phyloP scores from a whole-genome alignment of 1,140 invertebrate genomes.

The Lineus longissimus region DNA sequence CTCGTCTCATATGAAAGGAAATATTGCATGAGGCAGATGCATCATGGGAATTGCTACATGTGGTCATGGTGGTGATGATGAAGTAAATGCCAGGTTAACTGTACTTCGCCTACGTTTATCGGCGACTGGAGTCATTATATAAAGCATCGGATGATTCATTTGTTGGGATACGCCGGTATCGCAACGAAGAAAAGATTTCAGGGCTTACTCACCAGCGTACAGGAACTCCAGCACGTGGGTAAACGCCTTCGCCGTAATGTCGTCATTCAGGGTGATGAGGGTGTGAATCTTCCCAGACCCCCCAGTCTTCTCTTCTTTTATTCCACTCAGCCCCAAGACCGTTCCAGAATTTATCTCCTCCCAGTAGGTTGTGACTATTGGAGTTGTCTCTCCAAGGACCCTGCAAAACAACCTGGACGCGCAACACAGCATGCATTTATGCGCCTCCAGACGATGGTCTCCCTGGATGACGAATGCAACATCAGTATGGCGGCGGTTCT shows the following conservation, averaged over 20 bases:
- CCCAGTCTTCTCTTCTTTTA: constrained; percentile 16
- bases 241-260: constrained; percentile 36
- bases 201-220: constrained; percentile 33
- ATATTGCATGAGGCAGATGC: no score
- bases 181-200: no score
- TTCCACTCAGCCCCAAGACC: constrained; percentile 30
- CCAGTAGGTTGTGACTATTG: constrained; percentile 24
- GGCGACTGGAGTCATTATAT: no score
- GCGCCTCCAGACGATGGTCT: constrained; percentile 29
- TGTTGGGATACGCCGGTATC: no score
- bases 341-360: constrained; percentile 35
- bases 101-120: no score
- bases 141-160: no score
- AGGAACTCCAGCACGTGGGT: constrained; percentile 41
- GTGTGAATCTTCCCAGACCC: neutral
- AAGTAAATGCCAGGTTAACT: no score
- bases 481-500: constrained; percentile 34
- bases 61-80: no score
- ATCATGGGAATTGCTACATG: no score
- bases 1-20: no score
- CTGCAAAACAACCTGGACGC: constrained; percentile 36
- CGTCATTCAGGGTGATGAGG: constrained; percentile 31
- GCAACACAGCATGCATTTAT: constrained; percentile 36
- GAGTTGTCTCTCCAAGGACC: constrained; percentile 19
- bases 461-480: constrained; percentile 35